Evolutionary conservation across 2,888 invertebrate genomes (phyloP).

Genomic region (Cyaniris semiargus): DNA sequence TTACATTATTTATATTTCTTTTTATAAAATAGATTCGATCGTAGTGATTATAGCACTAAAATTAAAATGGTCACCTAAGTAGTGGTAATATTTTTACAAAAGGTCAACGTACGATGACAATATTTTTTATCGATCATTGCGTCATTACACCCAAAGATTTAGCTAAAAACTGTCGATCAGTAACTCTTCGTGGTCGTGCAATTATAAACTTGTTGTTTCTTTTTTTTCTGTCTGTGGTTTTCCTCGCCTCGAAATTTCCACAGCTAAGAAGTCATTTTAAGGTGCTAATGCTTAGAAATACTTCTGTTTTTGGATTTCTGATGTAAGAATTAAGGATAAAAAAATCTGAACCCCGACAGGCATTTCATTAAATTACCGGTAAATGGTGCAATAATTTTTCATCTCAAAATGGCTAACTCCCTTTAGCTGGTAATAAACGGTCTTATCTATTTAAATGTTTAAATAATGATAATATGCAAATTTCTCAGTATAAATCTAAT

Average conservation of each 20-base stretch:
- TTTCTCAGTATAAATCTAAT: too few species aligned
- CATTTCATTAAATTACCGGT: not conserved
- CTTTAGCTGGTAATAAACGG: too few species aligned
- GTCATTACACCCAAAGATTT: not conserved
- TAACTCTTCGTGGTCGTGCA: not conserved
- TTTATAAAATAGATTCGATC: not conserved
- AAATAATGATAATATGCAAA: too few species aligned
- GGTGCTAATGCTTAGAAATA: not conserved
- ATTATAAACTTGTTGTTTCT: not conserved
- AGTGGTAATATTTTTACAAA: too few species aligned
- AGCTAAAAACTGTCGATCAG: not conserved
- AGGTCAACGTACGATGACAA: too few species aligned
- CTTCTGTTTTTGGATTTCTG: not conserved
- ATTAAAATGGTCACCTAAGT: not conserved
- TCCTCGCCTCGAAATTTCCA: not conserved
- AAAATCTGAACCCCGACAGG: too few species aligned
- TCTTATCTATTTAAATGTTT: too few species aligned
- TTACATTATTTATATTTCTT: too few species aligned
- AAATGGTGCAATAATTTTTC: too few species aligned
- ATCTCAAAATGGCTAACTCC: too few species aligned
- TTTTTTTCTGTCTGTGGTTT: constrained; percentile 22
- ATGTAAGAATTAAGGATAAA: too few species aligned
- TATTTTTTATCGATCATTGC: not conserved
- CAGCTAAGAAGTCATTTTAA: not conserved
- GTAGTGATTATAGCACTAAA: too few species aligned